phyloP scores from a whole-genome alignment of 37 sponge, comb jelly and placozoan species.

The Axinella damicornis region DNA sequence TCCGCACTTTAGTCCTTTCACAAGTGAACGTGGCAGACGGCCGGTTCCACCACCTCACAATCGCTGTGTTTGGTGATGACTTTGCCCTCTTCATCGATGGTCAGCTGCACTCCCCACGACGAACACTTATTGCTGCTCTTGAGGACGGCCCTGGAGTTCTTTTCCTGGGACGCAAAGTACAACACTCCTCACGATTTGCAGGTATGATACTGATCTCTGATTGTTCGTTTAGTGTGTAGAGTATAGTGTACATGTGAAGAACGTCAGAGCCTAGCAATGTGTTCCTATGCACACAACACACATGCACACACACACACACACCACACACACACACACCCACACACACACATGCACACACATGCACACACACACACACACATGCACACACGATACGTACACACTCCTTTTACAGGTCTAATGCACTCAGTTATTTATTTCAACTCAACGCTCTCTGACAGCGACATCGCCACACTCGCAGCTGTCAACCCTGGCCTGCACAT shows the following conservation, averaged over 20 bases:
- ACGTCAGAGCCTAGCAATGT: too few species aligned
- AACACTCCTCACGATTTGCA: conserved; percentile 16
- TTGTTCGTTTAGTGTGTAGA: too few species aligned
- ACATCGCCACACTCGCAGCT: conserved; percentile 43
- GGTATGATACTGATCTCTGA: conserved; percentile 5
- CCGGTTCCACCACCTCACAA: conserved; percentile 61
- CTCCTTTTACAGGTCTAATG: conserved; percentile 47
- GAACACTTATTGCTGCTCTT: conserved; percentile 26
- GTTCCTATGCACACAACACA: too few species aligned
- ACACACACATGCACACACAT: too few species aligned
- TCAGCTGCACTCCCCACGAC: neutral
- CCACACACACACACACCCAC: too few species aligned
- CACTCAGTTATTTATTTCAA: conserved; percentile 61
- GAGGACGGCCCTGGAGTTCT: conserved; percentile 60
- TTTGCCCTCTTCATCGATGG: conserved; percentile 73
- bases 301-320: too few species aligned
- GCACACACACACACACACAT: too few species aligned
- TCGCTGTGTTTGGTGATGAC: conserved; percentile 43
- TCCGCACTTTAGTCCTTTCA: conserved; percentile 32
- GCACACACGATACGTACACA: too few species aligned
- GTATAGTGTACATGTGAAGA: too few species aligned
- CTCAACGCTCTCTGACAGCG: conserved; percentile 51
- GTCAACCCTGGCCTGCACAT: conserved; percentile 20
- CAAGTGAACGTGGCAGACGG: conserved; percentile 43
- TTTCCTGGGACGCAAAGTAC: conserved; percentile 52